Evolutionary conservation across 2,888 invertebrate species (phyloP), one percentile per base, ranked within the genome.

Genomic region (Ochropacha duplaris): DNA sequence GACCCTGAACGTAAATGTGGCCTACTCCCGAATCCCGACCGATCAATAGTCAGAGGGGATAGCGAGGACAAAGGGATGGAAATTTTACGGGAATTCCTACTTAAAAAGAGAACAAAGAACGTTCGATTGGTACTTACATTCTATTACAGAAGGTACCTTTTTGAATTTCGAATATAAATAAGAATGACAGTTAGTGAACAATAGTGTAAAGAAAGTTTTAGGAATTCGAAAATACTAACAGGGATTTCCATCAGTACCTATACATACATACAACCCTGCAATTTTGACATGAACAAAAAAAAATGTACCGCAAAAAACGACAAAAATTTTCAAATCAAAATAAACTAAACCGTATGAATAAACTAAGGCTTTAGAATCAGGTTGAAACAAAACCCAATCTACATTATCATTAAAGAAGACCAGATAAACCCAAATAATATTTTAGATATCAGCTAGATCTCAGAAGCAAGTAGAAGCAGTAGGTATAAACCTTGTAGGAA

Each of bases 1-100:
- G 86, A 84, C 87, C 87, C 72, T 87, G 87, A 86, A 83, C 72
- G 81, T 75, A 74, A 72, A 56, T 65, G 69, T 79, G 76, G 76
- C 83, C 78, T 73, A 75, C 71, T 76, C 71, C 73, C 70, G 68
- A 67, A 60, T 50, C 64, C n/a, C 55, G 63, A 83, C n/a, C 54
- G 63, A 86, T 87, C 84, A 79, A 84, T 86, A 86, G 62, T 58
- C n/a, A 4, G 44, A 44, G 44, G 44, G 44, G 16, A 16, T 19
- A 19, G 65, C 56, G 28, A 57, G 65, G 60, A 58, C 60, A 60
- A 57, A 57, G 59, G 49, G 50, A 56, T 50, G 22, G 8, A 19
- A 44, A 19, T 44, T 44, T 0, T 19, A 1, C 19, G 44, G 44
- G 19, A 44, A 44, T 44, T 0, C 44, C 44, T 19, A 19, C 8